These are phyloP conservation scores for Echeneis naucrates DNA, from an alignment of 2,797 vertebrate species.

Conservation along the genomic window DNA sequence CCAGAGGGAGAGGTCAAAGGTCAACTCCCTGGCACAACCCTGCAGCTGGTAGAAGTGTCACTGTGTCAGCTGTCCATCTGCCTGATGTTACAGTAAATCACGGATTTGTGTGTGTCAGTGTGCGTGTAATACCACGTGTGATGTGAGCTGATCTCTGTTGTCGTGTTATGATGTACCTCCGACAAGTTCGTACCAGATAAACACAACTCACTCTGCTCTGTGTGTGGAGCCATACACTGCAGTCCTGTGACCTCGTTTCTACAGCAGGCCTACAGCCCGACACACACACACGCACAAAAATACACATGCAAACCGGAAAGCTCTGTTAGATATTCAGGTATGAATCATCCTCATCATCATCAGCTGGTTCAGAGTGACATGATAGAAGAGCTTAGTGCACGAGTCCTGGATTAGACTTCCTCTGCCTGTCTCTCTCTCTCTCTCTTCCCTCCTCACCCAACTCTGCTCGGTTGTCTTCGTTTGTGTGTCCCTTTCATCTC, in stretches of 20 bases:
- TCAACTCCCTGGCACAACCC: constrained; percentile 19
- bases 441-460: constrained; percentile 24
- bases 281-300: not conserved
- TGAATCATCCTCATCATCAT: constrained; percentile 63
- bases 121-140: constrained; percentile 8
- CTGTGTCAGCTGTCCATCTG: not conserved
- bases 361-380: constrained; percentile 64
- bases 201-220: constrained; percentile 51
- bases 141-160: constrained; percentile 37
- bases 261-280: constrained; percentile 36
- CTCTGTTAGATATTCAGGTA: constrained; percentile 52
- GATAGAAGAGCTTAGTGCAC: constrained; percentile 58
- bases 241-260: constrained; percentile 58
- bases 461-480: constrained; percentile 17
- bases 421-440: constrained; percentile 26
- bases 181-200: constrained; percentile 55
- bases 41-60: constrained; percentile 8
- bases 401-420: constrained; percentile 57
- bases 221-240: constrained; percentile 41
- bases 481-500: constrained; percentile 18
- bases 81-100: constrained; percentile 37
- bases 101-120: constrained; percentile 24
- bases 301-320: constrained; percentile 54
- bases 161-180: constrained; percentile 58
- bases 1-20: constrained; percentile 33